Evolutionary conservation across 2,113 vertebrate species (phyloP), one percentile per base, ranked within the genome.

Genomic region (Notechis scutatus): DNA sequence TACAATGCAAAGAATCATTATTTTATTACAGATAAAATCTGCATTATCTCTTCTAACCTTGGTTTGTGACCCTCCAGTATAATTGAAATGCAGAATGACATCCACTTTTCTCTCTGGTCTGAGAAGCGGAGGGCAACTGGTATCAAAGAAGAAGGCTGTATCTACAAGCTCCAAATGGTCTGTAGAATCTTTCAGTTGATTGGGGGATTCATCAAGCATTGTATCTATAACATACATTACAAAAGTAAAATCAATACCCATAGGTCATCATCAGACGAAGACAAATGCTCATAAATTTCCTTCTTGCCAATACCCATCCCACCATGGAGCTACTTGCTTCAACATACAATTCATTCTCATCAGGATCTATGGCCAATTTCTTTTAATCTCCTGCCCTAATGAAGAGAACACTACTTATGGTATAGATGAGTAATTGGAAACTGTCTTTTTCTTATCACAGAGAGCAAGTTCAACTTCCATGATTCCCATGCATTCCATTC

Each of bases 121-220:
- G 92, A 98, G 94, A 85, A 98, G 96, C 10, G 98, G 98, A 0
- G 98, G 97, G 26, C 93, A 98, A 93, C 97, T 98, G 57, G 98
- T 98, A 96, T 98, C 98, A 95, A 98, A 95, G 59, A 98, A 98
- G 93, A 98, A 98, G 0, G 98, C 98, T 0, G 98, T 97, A 91
- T 98, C 98, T 94, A 98, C 96, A 89, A 98, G 89, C 93, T 97
- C 97, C 94, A 98, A 54, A 90, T 98, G 97, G 2, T 97, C 97
- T 0, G 91, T 94, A 3, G 97, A 95, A 39, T 91, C 92, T 14
- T 97, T 97, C 94, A 98, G 96, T 26, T 97, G 96, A 95, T 98
- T 98, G 15, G 98, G 98, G 93, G 97, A 97, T 1, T 2, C 1
- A 1, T 98, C 98, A 34, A 98, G 94, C 18, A 92, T 92, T 2